phyloP scores from a whole-genome alignment of 1,140 invertebrate genomes.

The Panagrolaimus sp. region DNA sequence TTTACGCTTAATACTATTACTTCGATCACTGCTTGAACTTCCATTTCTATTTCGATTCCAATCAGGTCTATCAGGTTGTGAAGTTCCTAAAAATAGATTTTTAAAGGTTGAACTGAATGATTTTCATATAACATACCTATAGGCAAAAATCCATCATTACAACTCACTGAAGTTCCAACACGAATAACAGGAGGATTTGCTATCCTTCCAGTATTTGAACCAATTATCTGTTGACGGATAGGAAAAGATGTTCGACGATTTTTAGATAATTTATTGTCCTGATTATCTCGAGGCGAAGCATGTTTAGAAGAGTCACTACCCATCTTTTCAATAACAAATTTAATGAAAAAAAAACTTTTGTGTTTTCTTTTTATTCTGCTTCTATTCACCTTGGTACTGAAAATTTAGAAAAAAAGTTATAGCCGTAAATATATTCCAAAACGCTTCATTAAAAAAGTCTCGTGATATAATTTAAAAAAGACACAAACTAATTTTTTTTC shows the following conservation, averaged over 20 bases:
- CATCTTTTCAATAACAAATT: no score
- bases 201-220: background rate
- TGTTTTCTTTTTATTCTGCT: no score
- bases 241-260: background rate
- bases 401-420: no score
- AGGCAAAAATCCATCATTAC: background rate
- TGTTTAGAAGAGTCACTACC: slow-evolving; percentile 12
- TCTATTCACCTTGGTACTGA: no score
- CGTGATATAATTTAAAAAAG: no score
- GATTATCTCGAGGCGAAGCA: background rate
- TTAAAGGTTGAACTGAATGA: background rate
- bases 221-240: background rate
- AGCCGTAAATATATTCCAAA: no score
- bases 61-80: slow-evolving; percentile 6
- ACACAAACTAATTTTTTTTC: no score
- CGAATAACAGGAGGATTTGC: background rate
- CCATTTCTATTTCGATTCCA: background rate
- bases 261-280: background rate
- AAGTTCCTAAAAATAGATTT: background rate
- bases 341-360: no score
- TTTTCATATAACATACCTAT: no score
- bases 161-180: slow-evolving; percentile 8
- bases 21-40: slow-evolving; percentile 15
- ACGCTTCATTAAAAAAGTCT: no score
- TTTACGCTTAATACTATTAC: slow-evolving; percentile 25